Evolutionary conservation across 2,113 vertebrate genomes (phyloP).

Genomic region (Motacilla tschutschensis): DNA sequence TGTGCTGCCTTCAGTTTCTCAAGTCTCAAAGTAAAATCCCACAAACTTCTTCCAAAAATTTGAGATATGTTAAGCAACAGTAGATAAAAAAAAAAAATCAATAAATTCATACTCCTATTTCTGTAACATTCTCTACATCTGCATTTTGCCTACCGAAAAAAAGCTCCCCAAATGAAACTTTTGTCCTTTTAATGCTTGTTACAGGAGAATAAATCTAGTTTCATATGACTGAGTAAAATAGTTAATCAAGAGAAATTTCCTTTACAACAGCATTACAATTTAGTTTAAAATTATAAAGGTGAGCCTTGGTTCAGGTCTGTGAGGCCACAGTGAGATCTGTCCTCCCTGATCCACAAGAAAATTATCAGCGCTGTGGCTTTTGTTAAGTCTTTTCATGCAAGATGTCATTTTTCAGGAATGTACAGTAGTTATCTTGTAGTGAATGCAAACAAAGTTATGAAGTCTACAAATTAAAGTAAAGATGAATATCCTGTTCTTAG

Average conservation of each 20-base stretch:
- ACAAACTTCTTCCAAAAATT: background rate
- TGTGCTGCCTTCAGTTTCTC: background rate
- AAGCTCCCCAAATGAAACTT: background rate
- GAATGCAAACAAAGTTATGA: constrained; percentile 57
- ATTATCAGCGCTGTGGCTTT: constrained; percentile 53
- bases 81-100: background rate
- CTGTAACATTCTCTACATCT: background rate
- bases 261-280: background rate
- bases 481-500: constrained; percentile 57
- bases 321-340: constrained; percentile 32
- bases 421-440: constrained; percentile 45
- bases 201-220: constrained; percentile 23
- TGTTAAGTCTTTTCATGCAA: constrained; percentile 49
- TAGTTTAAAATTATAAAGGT: constrained; percentile 30
- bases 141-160: background rate
- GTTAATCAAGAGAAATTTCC: constrained; percentile 23
- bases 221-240: constrained; percentile 19
- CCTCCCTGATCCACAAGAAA: constrained; percentile 6
- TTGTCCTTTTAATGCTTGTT: background rate
- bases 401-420: constrained; percentile 60
- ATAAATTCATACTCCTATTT: background rate
- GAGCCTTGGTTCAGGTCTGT: background rate
- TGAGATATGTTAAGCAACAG: background rate
- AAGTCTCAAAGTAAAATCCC: background rate
- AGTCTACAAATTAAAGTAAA: constrained; percentile 60